A percentile compares a stretch with the other conserved stretches of the same genome.
Conservation (phyloP, 2,888 invertebrate genomes). For the Eubasilissa splendida region DNA sequence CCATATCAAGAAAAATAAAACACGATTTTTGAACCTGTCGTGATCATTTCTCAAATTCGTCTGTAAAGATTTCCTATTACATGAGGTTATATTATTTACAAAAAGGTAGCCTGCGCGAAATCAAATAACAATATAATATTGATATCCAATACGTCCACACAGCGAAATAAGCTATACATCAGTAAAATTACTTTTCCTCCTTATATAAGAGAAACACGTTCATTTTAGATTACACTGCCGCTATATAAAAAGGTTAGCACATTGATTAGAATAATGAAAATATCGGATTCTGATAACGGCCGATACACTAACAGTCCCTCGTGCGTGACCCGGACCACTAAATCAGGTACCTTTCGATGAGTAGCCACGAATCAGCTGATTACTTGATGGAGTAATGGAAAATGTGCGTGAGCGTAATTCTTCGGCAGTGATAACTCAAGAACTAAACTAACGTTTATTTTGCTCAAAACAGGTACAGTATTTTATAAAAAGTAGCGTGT, state of each 20-base stretch:
- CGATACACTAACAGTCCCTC: slow-evolving; percentile 41
- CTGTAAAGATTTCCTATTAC: no score
- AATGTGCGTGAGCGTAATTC: slow-evolving; percentile 57
- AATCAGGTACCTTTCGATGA: slow-evolving; percentile 55
- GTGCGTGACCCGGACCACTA: slow-evolving; percentile 51
- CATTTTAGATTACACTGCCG: slow-evolving; percentile 27
- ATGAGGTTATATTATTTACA: no score
- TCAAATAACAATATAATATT: no score
- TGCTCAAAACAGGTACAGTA: background rate
- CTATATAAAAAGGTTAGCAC: slow-evolving; percentile 25
- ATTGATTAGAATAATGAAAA: slow-evolving; percentile 38
- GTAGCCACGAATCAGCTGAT: slow-evolving; percentile 54
- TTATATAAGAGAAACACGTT: slow-evolving; percentile 2
- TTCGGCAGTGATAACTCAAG: slow-evolving; percentile 50
- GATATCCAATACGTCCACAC: no score
- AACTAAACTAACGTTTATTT: slow-evolving; percentile 14
- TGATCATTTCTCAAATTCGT: no score
- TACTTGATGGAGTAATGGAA: slow-evolving; percentile 57
- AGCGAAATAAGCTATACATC: background rate
- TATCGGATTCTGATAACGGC: slow-evolving; percentile 48
- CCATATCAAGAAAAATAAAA: no score
- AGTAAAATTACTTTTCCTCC: slow-evolving; percentile 17
- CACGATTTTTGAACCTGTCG: no score
- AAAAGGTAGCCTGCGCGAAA: no score
- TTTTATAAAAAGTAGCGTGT: slow-evolving; percentile 20